Percentiles rank a stretch among this genome's conserved stretches.
Evolutionary conservation across 2,888 invertebrate species (phyloP).

Genomic region (Brachynemurus nebulosus): DNA sequence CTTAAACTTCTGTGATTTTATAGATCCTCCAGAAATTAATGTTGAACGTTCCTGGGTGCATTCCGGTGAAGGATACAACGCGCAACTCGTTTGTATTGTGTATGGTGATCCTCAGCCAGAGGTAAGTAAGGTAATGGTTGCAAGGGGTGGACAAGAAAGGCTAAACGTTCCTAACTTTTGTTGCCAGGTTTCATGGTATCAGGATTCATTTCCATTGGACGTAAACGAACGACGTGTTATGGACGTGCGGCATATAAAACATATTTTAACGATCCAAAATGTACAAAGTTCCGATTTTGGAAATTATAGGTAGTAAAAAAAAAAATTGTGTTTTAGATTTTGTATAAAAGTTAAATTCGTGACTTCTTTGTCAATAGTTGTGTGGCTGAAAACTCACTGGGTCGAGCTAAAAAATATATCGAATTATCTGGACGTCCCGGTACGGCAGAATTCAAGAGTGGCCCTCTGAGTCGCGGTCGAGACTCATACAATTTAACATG

Average conservation of each 20-base stretch:
- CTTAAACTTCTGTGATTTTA: constrained; percentile 13
- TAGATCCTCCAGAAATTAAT: constrained; percentile 56
- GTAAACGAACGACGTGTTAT: constrained; percentile 53
- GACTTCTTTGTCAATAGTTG: constrained; percentile 28
- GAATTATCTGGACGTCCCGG: constrained; percentile 41
- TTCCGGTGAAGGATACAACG: constrained; percentile 53
- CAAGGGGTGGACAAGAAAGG: background rate
- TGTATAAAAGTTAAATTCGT: background rate
- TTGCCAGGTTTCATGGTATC: constrained; percentile 53
- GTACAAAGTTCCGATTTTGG: constrained; percentile 50
- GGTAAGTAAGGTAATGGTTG: constrained; percentile 28
- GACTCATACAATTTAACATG: constrained; percentile 43
- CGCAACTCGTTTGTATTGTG: constrained; percentile 53
- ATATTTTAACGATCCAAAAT: constrained; percentile 48
- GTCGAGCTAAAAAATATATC: constrained; percentile 38
- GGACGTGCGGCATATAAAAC: constrained; percentile 54
- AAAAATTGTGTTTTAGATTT: background rate
- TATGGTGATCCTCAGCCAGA: constrained; percentile 54
- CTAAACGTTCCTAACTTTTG: background rate
- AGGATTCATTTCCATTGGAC: constrained; percentile 51
- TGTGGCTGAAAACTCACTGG: constrained; percentile 38
- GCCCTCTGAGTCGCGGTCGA: constrained; percentile 35
- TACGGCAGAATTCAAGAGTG: constrained; percentile 39
- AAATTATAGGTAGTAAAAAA: constrained; percentile 32
- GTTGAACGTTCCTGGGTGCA: constrained; percentile 57